Conservation (phyloP, 37 sponge, comb jelly and placozoan species). For the Spongilla lacustris region DNA sequence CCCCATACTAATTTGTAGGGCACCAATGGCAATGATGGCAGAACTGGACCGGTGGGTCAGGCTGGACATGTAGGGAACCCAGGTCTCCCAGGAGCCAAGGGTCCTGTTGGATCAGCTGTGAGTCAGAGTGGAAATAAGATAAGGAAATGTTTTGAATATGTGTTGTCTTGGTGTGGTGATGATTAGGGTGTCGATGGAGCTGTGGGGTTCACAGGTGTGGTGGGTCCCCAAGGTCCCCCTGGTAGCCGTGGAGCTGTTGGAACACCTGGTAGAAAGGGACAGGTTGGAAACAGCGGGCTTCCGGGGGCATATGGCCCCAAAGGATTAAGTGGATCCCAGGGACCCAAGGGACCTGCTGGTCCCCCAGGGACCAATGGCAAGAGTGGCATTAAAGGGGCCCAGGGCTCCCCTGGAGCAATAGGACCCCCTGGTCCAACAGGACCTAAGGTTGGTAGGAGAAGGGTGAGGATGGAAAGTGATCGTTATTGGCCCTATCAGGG, state of each 20-base stretch:
- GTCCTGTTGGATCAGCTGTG: slow-evolving; percentile 53
- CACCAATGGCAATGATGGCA: slow-evolving; percentile 55
- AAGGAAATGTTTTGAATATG: not conserved
- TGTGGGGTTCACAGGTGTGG: slow-evolving; percentile 45
- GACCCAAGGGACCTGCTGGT: slow-evolving; percentile 35
- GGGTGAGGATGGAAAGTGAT: not conserved
- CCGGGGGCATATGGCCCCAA: slow-evolving; percentile 12
- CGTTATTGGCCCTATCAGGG: not conserved
- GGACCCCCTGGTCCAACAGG: slow-evolving; percentile 53
- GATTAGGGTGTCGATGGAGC: slow-evolving; percentile 64
- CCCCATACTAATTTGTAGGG: too few relatives aligned
- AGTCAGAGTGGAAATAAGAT: slow-evolving; percentile 19
- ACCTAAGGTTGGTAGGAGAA: slow-evolving; percentile 1
- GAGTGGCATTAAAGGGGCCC: slow-evolving; percentile 50
- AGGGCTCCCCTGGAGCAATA: slow-evolving; percentile 34
- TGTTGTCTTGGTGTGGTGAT: not conserved
- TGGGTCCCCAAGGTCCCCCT: slow-evolving; percentile 59
- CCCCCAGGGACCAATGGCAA: slow-evolving; percentile 52
- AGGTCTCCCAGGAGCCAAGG: slow-evolving; percentile 45
- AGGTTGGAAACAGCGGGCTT: slow-evolving; percentile 18
- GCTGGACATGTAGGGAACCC: slow-evolving; percentile 28
- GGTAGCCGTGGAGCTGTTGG: slow-evolving; percentile 49
- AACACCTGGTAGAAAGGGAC: slow-evolving; percentile 27
- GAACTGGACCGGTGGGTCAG: slow-evolving; percentile 40
- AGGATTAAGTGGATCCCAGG: slow-evolving; percentile 14